phyloP scores from a whole-genome alignment of 2,113 vertebrate genomes.

The Lagopus muta region DNA sequence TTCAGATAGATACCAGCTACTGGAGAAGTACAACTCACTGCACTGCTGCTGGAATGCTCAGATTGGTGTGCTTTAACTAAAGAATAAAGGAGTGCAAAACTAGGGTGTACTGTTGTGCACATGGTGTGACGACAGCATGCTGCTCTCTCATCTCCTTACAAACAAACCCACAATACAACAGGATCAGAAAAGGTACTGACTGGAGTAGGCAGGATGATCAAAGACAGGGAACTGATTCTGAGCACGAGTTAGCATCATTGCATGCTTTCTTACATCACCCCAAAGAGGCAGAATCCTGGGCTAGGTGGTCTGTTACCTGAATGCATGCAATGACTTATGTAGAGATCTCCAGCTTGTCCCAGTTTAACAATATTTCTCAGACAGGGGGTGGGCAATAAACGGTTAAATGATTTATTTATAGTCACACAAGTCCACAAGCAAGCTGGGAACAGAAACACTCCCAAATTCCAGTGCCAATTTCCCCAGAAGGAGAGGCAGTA shows the following conservation, averaged over 20 bases:
- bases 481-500: background rate
- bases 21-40: background rate
- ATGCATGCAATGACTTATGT: rapidly evolving
- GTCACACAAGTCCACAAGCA: background rate
- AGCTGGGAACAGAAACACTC: slow-evolving; percentile 35
- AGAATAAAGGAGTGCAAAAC: background rate
- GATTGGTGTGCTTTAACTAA: background rate
- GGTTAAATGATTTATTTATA: slow-evolving; percentile 21
- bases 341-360: background rate
- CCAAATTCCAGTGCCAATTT: background rate
- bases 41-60: background rate
- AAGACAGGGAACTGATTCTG: background rate
- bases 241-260: background rate
- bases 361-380: background rate
- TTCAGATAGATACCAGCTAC: background rate
- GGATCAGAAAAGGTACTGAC: background rate
- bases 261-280: background rate
- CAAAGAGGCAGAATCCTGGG: background rate
- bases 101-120: background rate
- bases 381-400: background rate
- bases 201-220: background rate
- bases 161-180: background rate
- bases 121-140: rapidly evolving
- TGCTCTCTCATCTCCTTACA: background rate
- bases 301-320: background rate